Evolutionary conservation across 2,888 invertebrate species (phyloP).

Genomic region (Agrotis exclamationis): DNA sequence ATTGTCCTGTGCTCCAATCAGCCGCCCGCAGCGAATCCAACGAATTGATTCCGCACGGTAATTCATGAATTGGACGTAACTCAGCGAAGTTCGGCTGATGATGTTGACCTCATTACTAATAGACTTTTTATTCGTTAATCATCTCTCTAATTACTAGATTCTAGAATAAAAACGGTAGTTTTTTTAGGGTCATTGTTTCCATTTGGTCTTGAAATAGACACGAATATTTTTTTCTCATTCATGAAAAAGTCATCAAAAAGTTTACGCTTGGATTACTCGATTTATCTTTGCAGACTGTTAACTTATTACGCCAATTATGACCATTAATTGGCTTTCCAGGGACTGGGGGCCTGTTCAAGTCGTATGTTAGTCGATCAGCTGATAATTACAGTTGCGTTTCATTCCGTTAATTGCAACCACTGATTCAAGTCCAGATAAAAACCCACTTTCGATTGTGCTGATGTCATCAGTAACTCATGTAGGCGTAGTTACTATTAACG

Average conservation of each 20-base stretch:
- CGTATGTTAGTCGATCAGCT: conserved; percentile 53
- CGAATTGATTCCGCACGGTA: conserved; percentile 47
- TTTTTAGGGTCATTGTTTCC: conserved; percentile 38
- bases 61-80: conserved; percentile 52
- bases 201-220: conserved; percentile 14
- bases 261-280: conserved; percentile 12
- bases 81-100: conserved; percentile 36
- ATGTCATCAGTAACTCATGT: conserved; percentile 78
- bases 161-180: conserved; percentile 31
- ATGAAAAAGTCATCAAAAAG: conserved; percentile 5
- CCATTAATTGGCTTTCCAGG: conserved; percentile 28
- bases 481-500: conserved; percentile 70
- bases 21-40: conserved; percentile 31
- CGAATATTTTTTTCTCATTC: conserved; percentile 7
- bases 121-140: conserved; percentile 38
- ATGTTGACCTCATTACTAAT: conserved; percentile 52
- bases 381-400: conserved; percentile 39
- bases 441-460: conserved; percentile 85
- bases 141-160: conserved; percentile 40
- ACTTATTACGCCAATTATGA: conserved; percentile 34
- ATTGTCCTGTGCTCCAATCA: conserved; percentile 64
- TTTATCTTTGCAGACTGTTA: conserved; percentile 23
- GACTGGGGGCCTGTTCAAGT: conserved; percentile 11
- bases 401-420: conserved; percentile 55
- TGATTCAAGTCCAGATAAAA: conserved; percentile 59